Evolutionary conservation across 2,113 vertebrate genomes (phyloP).

Genomic region (Hydrochoerus hydrochaeris): DNA sequence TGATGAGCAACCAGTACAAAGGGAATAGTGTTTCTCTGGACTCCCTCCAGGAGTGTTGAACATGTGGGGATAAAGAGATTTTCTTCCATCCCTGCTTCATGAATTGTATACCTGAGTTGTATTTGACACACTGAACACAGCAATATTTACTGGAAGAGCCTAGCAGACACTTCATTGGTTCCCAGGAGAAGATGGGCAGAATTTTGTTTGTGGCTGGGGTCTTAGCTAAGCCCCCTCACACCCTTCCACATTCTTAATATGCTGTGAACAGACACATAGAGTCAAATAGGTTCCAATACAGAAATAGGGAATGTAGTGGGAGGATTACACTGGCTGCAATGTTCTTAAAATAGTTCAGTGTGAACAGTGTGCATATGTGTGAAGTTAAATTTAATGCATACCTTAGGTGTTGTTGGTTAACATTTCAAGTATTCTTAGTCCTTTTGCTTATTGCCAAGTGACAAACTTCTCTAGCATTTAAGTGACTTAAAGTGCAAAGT

Average conservation of each 20-base stretch:
- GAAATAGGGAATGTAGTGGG: background rate
- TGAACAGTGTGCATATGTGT: background rate
- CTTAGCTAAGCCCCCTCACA: background rate
- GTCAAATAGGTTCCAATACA: background rate
- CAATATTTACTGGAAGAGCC: background rate
- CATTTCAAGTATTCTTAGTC: background rate
- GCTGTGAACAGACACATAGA: background rate
- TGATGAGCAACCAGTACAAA: background rate
- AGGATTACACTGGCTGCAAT: background rate
- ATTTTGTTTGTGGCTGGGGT: background rate
- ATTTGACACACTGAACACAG: background rate
- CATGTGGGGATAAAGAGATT: background rate
- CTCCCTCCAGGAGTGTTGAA: background rate
- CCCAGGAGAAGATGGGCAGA: background rate
- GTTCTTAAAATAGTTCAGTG: constrained; percentile 1
- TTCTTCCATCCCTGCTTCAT: background rate
- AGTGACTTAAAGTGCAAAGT: background rate
- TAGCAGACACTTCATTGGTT: background rate
- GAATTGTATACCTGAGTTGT: background rate
- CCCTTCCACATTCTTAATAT: background rate
- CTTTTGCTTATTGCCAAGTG: background rate
- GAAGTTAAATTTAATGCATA: constrained; percentile 28
- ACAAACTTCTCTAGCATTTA: background rate
- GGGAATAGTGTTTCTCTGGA: background rate
- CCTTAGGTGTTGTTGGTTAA: background rate